Conservation (phyloP, 2,113 vertebrate genomes). For the Lota lota region DNA sequence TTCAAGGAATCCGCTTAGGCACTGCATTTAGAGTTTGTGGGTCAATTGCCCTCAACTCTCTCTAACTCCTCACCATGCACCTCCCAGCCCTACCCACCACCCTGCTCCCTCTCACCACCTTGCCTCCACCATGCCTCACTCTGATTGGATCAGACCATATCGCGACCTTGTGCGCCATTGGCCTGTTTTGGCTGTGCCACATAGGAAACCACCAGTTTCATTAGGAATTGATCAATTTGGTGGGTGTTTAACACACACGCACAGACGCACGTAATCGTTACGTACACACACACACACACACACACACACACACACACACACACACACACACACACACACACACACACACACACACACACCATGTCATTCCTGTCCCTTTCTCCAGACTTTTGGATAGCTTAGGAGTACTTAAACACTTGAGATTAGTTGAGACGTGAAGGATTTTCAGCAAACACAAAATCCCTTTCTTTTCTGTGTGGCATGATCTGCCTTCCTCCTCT, state of each 20-base stretch:
- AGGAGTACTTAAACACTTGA: slow-evolving; percentile 51
- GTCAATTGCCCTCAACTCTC: slow-evolving; percentile 24
- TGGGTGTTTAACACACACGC: slow-evolving; percentile 7
- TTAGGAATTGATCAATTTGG: slow-evolving; percentile 24
- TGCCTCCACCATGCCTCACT: slow-evolving; percentile 17
- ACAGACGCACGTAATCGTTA: not conserved
- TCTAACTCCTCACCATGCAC: not conserved
- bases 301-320: not conserved
- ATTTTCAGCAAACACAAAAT: slow-evolving; percentile 57
- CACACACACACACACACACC: slow-evolving; percentile 2
- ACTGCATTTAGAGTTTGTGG: slow-evolving; percentile 35
- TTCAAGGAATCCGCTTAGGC: slow-evolving; percentile 53
- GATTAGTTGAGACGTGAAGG: slow-evolving; percentile 55
- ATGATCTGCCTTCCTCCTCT: slow-evolving; percentile 23
- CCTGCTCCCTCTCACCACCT: slow-evolving; percentile 17
- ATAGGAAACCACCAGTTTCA: slow-evolving; percentile 49
- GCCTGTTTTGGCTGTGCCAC: slow-evolving; percentile 40
- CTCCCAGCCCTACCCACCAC: slow-evolving; percentile 24
- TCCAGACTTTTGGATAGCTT: slow-evolving; percentile 36
- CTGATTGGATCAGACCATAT: slow-evolving; percentile 63
- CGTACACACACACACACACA: slow-evolving; percentile 2
- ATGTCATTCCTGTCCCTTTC: slow-evolving; percentile 29
- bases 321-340: slow-evolving; percentile 1
- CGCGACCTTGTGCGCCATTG: slow-evolving; percentile 54
- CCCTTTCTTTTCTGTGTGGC: slow-evolving; percentile 35